Evolutionary conservation across 2,888 invertebrate genomes (phyloP), one percentile per base, ranked within the genome.

Genomic region (Phalera bucephala): DNA sequence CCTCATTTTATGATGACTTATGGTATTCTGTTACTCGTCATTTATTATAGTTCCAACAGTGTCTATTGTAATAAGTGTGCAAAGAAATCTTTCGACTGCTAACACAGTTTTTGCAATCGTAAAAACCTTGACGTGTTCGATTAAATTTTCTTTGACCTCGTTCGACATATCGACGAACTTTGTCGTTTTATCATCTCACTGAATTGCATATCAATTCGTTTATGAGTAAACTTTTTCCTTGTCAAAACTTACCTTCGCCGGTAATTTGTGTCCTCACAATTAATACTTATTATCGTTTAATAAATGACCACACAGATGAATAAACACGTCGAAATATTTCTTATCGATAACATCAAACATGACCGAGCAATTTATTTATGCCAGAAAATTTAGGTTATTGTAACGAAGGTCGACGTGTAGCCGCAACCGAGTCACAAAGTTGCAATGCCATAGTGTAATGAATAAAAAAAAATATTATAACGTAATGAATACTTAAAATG

Each of bases 361-460:
- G 46, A 47, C 40, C 41, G 33, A 54, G 43, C 49, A 41, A 38
- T 37, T n/a, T 19, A 22, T 15, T 54, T 48, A 33, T 38, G 35
- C 53, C 45, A 47, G 48, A 33, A 39, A 39, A 39, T 34, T 40
- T 17, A 39, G 47, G 47, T 61, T 47, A 48, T 45, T 52, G 51
- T 49, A 51, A 51, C 51, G 51, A 48, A 42, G 36, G 51, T 56
- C 47, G 53, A 53, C 57, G 64, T 63, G 64, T 64, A 67, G 68
- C 71, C 74, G 76, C 75, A 73, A 67, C 65, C 72, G 78, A 81
- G 81, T 85, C 85, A 81, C 84, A 83, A 84, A 82, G 71, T 78
- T 81, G 80, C 82, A 80, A 85, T 85, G 86, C 84, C 85, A 84
- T 85, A 83, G 74, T 75, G 68, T 71, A 70, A 71, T 68, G 61